phyloP scores from a whole-genome alignment of 2,113 vertebrate genomes.

The Sceloporus undulatus region DNA sequence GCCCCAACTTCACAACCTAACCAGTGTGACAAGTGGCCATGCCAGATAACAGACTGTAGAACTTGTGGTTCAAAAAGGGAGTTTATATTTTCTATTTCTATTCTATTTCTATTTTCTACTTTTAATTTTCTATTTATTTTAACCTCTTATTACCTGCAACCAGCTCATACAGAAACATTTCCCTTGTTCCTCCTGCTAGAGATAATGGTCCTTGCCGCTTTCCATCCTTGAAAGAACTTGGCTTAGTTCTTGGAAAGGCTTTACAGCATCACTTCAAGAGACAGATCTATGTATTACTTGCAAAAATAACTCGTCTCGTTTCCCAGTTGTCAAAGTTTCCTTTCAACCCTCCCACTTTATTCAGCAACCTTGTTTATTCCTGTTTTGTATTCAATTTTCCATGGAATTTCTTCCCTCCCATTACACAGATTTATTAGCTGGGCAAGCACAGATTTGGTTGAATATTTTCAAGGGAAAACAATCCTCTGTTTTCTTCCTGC shows the following conservation, averaged over 20 bases:
- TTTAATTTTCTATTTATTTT: too few species aligned
- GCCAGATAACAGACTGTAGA: too few species aligned
- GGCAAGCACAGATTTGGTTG: neutral
- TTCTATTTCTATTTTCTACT: too few species aligned
- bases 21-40: too few species aligned
- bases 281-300: neutral
- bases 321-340: neutral
- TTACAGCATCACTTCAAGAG: neutral
- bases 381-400: neutral
- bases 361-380: neutral
- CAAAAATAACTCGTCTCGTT: neutral
- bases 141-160: too few species aligned
- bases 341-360: neutral
- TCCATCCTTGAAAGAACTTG: neutral
- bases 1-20: too few species aligned
- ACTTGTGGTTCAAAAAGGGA: too few species aligned
- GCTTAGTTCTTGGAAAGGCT: conserved; percentile 3
- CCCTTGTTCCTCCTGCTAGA: too few species aligned
- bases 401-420: neutral
- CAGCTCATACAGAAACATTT: too few species aligned
- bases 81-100: too few species aligned
- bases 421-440: neutral
- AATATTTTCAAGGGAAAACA: neutral
- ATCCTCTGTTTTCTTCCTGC: too few species aligned
- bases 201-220: too few species aligned